These are phyloP conservation scores for Tribolium freemani DNA, from an alignment of 2,888 invertebrate species.

Conservation along the genomic window DNA sequence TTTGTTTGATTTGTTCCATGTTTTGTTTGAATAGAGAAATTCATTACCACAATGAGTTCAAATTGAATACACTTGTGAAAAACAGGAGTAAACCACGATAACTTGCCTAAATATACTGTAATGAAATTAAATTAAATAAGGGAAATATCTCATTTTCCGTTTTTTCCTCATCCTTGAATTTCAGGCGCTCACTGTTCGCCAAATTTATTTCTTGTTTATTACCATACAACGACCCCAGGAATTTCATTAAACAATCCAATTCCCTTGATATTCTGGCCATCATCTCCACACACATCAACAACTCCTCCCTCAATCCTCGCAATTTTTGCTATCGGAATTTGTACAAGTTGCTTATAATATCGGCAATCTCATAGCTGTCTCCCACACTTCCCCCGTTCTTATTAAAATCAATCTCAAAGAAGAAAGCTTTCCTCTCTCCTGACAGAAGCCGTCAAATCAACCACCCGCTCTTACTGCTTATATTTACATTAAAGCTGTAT, in stretches of 20 bases:
- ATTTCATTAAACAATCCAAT: conserved; percentile 31
- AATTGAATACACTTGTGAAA: no score
- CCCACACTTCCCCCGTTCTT: conserved; percentile 58
- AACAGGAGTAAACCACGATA: no score
- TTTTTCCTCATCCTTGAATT: no score
- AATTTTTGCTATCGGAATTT: conserved; percentile 20
- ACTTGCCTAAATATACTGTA: no score
- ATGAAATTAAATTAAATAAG: no score
- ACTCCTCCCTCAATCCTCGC: neutral
- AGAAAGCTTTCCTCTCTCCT: conserved; percentile 48
- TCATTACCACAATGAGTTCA: no score
- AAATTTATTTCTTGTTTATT: conserved; percentile 24
- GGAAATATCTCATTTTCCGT: no score
- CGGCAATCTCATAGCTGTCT: conserved; percentile 62
- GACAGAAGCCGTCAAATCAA: conserved; percentile 63
- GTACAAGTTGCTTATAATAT: conserved; percentile 41
- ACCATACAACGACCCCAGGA: conserved; percentile 6
- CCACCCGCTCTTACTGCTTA: conserved; percentile 59
- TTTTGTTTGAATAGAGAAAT: no score
- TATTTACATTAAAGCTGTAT: conserved; percentile 66
- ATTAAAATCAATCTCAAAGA: conserved; percentile 63
- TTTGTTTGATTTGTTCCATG: no score
- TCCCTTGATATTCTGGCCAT: neutral
- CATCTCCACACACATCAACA: neutral
- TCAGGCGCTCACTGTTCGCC: no score